These are phyloP conservation scores for Urocolius indicus DNA, from an alignment of 2,113 vertebrate species.

Conservation along the genomic window DNA sequence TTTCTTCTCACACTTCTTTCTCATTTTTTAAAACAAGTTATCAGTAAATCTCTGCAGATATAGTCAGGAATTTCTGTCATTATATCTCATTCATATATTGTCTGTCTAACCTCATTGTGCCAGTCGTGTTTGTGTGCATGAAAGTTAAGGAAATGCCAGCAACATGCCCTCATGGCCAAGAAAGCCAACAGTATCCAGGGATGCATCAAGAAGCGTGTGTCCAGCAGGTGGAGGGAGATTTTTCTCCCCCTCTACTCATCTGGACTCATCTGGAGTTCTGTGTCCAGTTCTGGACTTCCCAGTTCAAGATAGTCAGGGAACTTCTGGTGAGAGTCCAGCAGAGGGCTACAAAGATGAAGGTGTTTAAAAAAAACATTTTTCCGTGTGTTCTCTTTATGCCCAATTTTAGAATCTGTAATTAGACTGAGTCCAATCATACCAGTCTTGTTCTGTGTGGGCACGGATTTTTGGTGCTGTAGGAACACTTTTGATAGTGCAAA, in stretches of 20 bases:
- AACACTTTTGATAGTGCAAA: neutral
- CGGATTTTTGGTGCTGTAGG: neutral
- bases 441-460: neutral
- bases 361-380: neutral
- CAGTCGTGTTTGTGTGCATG: neutral
- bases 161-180: too few species aligned
- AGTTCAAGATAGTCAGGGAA: too few species aligned
- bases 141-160: too few species aligned
- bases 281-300: too few species aligned
- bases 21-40: neutral
- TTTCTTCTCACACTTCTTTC: neutral
- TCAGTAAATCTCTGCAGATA: neutral
- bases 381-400: neutral
- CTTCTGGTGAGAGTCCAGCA: too few species aligned
- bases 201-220: too few species aligned
- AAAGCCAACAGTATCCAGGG: too few species aligned
- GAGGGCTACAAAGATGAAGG: too few species aligned
- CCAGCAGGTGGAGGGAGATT: too few species aligned
- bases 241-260: too few species aligned
- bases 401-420: neutral
- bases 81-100: neutral
- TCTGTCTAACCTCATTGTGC: neutral
- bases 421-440: neutral
- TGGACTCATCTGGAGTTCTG: too few species aligned
- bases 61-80: neutral